phyloP scores from a whole-genome alignment of 2,113 vertebrate genomes.

The Turdus rufiventris region DNA sequence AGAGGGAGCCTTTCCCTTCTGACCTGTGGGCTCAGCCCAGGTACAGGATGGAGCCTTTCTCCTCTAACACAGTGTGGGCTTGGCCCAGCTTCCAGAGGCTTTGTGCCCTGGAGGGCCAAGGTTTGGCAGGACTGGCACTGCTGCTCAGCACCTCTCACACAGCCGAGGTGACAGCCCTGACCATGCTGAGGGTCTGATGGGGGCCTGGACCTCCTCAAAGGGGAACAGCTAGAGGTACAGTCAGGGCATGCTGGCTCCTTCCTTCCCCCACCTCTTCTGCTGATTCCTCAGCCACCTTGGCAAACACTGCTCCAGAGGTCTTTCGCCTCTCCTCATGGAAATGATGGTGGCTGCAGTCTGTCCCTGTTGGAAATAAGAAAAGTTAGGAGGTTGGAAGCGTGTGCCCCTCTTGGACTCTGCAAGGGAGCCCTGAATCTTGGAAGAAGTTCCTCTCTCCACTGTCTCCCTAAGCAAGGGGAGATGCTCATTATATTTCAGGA shows the following conservation, averaged over 20 bases:
- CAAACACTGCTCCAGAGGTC: neutral
- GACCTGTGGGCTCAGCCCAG: accelerated
- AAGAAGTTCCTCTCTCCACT: neutral
- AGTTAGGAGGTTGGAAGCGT: neutral
- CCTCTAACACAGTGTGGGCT: neutral
- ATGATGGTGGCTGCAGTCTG: neutral
- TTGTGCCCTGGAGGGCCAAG: accelerated
- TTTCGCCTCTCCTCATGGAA: neutral
- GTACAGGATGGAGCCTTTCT: neutral
- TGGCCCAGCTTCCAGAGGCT: neutral
- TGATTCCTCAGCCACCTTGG: neutral
- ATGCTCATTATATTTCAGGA: neutral
- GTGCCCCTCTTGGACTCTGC: neutral
- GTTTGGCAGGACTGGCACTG: accelerated
- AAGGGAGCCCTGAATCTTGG: neutral
- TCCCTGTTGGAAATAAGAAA: neutral
- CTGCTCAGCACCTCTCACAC: accelerated
- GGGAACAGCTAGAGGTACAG: neutral
- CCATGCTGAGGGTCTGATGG: accelerated
- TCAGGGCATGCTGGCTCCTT: neutral
- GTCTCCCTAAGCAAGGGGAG: neutral
- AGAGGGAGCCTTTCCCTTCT: neutral
- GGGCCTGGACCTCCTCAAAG: neutral
- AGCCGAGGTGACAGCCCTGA: accelerated
- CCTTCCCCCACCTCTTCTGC: neutral